Evolutionary conservation across 2,797 vertebrate species (phyloP).

Genomic region (Dendrocincla fuliginosa): DNA sequence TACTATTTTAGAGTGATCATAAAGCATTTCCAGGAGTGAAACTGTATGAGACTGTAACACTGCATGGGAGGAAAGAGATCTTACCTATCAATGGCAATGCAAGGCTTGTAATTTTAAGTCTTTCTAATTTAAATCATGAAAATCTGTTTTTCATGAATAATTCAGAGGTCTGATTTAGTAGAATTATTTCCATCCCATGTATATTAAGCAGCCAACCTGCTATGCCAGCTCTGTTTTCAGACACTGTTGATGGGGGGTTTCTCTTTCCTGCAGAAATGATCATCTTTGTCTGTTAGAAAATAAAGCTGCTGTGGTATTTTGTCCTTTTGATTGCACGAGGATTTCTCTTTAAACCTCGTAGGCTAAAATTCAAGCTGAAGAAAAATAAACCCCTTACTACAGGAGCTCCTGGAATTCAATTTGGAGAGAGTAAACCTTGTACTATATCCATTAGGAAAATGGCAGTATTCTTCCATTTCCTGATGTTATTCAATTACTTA

Average conservation of each 20-base stretch:
- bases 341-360: slow-evolving; percentile 29
- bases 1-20: not conserved
- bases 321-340: slow-evolving; percentile 35
- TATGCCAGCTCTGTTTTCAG: slow-evolving; percentile 30
- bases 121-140: slow-evolving; percentile 61
- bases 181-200: slow-evolving; percentile 58
- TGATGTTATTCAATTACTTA: slow-evolving; percentile 72
- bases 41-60: not conserved
- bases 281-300: slow-evolving; percentile 56
- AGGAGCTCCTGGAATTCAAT: slow-evolving; percentile 70
- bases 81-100: slow-evolving; percentile 35
- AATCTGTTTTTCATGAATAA: slow-evolving; percentile 60
- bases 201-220: slow-evolving; percentile 57
- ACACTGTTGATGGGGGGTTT: slow-evolving; percentile 28
- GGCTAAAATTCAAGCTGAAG: slow-evolving; percentile 54
- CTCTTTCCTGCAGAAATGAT: slow-evolving; percentile 39
- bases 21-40: slow-evolving; percentile 32
- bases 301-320: slow-evolving; percentile 55
- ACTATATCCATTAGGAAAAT: slow-evolving; percentile 73
- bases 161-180: slow-evolving; percentile 44
- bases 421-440: slow-evolving; percentile 69
- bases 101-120: slow-evolving; percentile 36
- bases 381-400: slow-evolving; percentile 58
- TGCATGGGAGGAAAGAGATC: not conserved
- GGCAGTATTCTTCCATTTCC: slow-evolving; percentile 70